Conservation (phyloP, 2,113 vertebrate genomes). For the Callionymus lyra region DNA sequence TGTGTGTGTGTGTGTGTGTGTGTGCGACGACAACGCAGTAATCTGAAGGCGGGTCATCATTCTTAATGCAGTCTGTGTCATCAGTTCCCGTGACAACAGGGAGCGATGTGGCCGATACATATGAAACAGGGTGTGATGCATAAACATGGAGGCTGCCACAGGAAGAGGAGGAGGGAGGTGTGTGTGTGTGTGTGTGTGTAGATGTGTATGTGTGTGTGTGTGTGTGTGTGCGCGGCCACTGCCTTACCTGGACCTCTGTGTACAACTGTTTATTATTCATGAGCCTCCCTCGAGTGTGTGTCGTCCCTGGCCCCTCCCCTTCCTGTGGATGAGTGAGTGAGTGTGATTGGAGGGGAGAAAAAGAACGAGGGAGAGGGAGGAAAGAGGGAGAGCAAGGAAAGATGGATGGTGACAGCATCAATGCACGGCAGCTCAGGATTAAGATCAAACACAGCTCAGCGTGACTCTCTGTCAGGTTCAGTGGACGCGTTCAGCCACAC, state of each 20-base stretch:
- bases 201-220: slow-evolving; percentile 12
- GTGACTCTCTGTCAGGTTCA: slow-evolving; percentile 57
- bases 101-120: slow-evolving; percentile 97
- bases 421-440: slow-evolving; percentile 88
- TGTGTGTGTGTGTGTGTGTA: slow-evolving; percentile 77
- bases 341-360: slow-evolving; percentile 7
- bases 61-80: slow-evolving; percentile 99
- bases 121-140: slow-evolving; percentile 99
- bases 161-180: slow-evolving; percentile 64
- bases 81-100: slow-evolving; percentile 98
- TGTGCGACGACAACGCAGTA: slow-evolving; percentile 85
- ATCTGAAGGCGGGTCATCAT: slow-evolving; percentile 97
- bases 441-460: slow-evolving; percentile 81
- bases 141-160: slow-evolving; percentile 81
- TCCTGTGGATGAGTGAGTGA: slow-evolving; percentile 16
- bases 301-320: slow-evolving; percentile 94
- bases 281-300: slow-evolving; percentile 68
- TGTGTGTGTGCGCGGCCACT: slow-evolving; percentile 16
- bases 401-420: slow-evolving; percentile 90
- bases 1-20: slow-evolving; percentile 21
- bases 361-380: too few species aligned
- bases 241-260: slow-evolving; percentile 78
- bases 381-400: slow-evolving; percentile 28
- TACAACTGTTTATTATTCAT: slow-evolving; percentile 96
- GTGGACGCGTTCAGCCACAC: slow-evolving; percentile 22